Percentiles rank a stretch among this genome's conserved stretches.
These are phyloP conservation scores for Eupsilia transversa DNA, from an alignment of 2,888 invertebrate genomes.

Conservation along the genomic window DNA sequence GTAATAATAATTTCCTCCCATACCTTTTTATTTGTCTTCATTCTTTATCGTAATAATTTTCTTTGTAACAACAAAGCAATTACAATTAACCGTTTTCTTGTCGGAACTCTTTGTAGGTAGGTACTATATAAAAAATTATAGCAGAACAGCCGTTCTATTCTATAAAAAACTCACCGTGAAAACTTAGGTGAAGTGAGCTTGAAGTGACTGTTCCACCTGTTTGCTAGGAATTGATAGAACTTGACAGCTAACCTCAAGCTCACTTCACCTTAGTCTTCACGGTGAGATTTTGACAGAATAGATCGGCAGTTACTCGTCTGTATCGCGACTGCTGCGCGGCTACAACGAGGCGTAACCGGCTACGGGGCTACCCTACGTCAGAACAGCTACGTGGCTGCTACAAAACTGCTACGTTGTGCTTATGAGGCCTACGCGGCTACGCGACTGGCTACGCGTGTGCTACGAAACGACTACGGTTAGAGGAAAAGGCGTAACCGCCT, in stretches of 20 bases:
- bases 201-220: too few relatives aligned
- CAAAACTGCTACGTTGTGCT: neutral
- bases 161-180: too few relatives aligned
- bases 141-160: too few relatives aligned
- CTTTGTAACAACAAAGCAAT: neutral
- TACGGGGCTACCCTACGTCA: neutral
- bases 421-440: slow-evolving; percentile 4
- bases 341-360: neutral
- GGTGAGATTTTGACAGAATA: too few relatives aligned
- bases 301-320: neutral
- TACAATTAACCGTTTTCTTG: neutral
- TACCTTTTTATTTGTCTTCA: neutral
- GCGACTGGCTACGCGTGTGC: neutral
- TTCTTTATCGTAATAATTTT: neutral
- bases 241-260: too few relatives aligned
- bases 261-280: too few relatives aligned
- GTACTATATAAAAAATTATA: too few relatives aligned
- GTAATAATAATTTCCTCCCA: neutral
- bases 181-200: too few relatives aligned
- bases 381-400: neutral
- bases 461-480: too few relatives aligned
- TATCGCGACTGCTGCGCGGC: neutral
- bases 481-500: neutral
- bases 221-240: too few relatives aligned
- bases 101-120: neutral